Evolutionary conservation across 2,888 invertebrate genomes (phyloP).

Genomic region (Agrochola lota): DNA sequence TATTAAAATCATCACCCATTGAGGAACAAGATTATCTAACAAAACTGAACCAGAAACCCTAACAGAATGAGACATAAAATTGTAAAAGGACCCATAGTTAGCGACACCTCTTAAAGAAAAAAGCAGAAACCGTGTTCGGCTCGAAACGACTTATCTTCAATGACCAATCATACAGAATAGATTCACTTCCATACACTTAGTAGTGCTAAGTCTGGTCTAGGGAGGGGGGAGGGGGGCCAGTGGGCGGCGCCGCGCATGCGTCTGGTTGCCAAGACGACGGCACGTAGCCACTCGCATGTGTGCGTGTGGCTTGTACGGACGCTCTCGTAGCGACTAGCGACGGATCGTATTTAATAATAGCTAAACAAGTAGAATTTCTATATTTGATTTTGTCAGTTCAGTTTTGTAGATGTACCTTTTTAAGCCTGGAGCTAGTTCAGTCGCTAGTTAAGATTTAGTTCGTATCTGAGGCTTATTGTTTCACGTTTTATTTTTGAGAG

Average conservation of each 20-base stretch:
- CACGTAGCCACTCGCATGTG: slow-evolving; percentile 87
- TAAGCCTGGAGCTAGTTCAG: neutral
- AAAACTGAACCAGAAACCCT: neutral
- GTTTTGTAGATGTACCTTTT: slow-evolving; percentile 40
- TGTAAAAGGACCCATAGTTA: slow-evolving; percentile 39
- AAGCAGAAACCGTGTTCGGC: slow-evolving; percentile 46
- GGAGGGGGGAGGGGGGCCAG: slow-evolving; percentile 74
- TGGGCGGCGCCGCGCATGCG: slow-evolving; percentile 90
- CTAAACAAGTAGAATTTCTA: slow-evolving; percentile 68
- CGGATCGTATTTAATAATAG: slow-evolving; percentile 68
- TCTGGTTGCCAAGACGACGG: slow-evolving; percentile 91
- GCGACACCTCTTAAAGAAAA: slow-evolving; percentile 56
- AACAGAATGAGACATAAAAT: slow-evolving; percentile 44
- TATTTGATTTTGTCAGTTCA: slow-evolving; percentile 61
- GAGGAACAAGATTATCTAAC: neutral
- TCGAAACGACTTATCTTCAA: slow-evolving; percentile 69
- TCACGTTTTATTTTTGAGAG: slow-evolving; percentile 13
- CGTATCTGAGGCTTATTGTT: slow-evolving; percentile 3
- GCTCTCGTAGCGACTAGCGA: slow-evolving; percentile 51
- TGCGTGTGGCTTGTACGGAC: slow-evolving; percentile 72
- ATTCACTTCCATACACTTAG: slow-evolving; percentile 68
- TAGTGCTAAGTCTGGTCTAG: slow-evolving; percentile 73
- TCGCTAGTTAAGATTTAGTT: neutral
- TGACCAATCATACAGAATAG: slow-evolving; percentile 85
- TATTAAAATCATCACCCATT: slow-evolving; percentile 20